Conservation (phyloP, 2,888 invertebrate species). For the Caenorhabditis sp. region DNA sequence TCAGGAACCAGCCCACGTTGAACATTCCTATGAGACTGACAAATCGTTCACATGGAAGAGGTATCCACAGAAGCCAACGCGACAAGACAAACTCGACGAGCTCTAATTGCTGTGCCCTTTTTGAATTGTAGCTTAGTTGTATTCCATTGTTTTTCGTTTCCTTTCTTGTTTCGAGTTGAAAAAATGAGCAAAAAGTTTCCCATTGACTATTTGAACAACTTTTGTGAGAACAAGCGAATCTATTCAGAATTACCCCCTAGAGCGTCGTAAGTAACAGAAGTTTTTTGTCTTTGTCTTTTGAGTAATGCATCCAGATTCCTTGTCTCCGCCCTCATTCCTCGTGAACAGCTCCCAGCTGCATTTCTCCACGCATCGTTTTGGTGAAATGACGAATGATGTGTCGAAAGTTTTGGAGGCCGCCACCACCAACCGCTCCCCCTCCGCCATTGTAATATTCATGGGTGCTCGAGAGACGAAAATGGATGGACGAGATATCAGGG, state of each 20-base stretch:
- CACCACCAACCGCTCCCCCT: not conserved
- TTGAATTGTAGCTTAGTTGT: constrained; percentile 30
- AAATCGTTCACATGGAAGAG: constrained; percentile 75
- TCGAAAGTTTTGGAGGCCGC: constrained; percentile 47
- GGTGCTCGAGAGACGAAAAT: constrained; percentile 41
- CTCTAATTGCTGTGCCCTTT: constrained; percentile 49
- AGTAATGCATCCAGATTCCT: constrained; percentile 22
- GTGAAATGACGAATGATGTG: constrained; percentile 61
- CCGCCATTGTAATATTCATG: constrained; percentile 54
- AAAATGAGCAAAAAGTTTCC: constrained; percentile 21
- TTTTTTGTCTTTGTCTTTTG: constrained; percentile 25
- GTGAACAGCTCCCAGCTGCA: constrained; percentile 6
- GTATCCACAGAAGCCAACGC: constrained; percentile 70
- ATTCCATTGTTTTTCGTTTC: constrained; percentile 43
- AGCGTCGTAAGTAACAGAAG: constrained; percentile 49
- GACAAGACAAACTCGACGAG: constrained; percentile 80
- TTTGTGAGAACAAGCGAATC: constrained; percentile 7
- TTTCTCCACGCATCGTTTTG: constrained; percentile 24
- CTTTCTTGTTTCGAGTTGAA: constrained; percentile 3
- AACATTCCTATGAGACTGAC: constrained; percentile 79
- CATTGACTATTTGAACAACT: constrained; percentile 5
- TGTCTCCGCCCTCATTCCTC: not conserved
- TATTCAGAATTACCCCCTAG: constrained; percentile 38
- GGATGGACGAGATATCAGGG: constrained; percentile 52
- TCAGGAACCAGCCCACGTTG: constrained; percentile 72